Base-by-base conservation (phyloP, 2,888 invertebrate genomes). In the Drosophila multiciliata region DNA sequence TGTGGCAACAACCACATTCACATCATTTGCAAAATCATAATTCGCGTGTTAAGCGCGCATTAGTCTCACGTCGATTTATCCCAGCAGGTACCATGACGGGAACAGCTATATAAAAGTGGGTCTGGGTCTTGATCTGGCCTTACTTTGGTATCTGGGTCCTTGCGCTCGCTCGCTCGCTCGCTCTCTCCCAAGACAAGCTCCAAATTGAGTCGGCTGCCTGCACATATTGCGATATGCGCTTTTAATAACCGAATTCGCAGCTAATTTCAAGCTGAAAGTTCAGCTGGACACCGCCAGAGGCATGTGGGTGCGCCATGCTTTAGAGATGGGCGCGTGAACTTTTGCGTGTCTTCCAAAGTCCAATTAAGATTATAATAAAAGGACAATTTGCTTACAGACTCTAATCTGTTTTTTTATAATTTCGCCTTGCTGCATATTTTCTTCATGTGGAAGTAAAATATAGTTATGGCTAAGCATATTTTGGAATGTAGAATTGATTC, bases 51-150 rank as follows among this genome's bases (percentile, higher is more conserved):
- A 90, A 90, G 88, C 82, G 83, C 84, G 90, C 90, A 90, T 90
- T 90, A 90, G 91, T 88, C 91, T 91, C 91, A 89, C 91, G 91
- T 91, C 91, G 91, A 89, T 90, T 89, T 89, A 87, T 90, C 90
- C 85, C 88, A 89, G 90, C 90, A 89, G 87, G 90, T 88, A 78
- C 62, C 67, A 80, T 54, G 57, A 57, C 40, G 15, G 42, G 15
- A 50, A 66, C 62, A 70, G 62, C 78, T 75, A 78, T 66, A 58
- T 26, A 55, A 26, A 73, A 87, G 87, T 88, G 77, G 80, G 70
- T 83, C 87, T 63, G 50, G 55, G 53, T 59, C 69, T 65, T 3
- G 45, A 32, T 70, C 65, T 66, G 59, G 62, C 52, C 15, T n/a
- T n/a, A 40, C 40, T 48, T 52, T 57, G 54, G 54, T 40, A 64